These are phyloP conservation scores for Venusia cambrica DNA, from an alignment of 2,888 invertebrate species.

Conservation along the genomic window DNA sequence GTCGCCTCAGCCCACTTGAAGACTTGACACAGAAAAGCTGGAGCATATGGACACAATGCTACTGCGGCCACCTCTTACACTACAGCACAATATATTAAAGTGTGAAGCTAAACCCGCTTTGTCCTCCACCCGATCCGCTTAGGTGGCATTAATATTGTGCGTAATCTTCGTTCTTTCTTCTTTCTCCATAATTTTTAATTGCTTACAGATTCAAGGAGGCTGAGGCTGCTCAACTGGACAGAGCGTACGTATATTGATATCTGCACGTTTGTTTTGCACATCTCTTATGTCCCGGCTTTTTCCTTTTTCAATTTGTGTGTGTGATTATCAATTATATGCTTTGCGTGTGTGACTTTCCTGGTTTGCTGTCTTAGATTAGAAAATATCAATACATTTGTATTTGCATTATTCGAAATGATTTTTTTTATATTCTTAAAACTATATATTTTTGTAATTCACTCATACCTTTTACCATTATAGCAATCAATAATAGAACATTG, in stretches of 20 bases:
- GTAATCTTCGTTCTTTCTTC: conserved; percentile 64
- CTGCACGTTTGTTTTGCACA: conserved; percentile 55
- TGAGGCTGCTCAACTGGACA: conserved; percentile 88
- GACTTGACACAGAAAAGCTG: conserved; percentile 22
- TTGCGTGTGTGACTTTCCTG: conserved; percentile 33
- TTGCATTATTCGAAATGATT: too few species aligned
- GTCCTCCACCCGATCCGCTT: conserved; percentile 51
- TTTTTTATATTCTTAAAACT: too few species aligned
- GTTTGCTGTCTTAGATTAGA: conserved; percentile 13
- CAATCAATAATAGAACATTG: too few species aligned
- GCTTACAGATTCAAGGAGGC: conserved; percentile 93
- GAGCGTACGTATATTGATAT: conserved; percentile 88
- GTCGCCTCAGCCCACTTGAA: conserved; percentile 40
- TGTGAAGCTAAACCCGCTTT: conserved; percentile 60
- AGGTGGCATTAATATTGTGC: conserved; percentile 55
- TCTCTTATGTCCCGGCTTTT: conserved; percentile 48
- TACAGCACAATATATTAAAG: conserved; percentile 55
- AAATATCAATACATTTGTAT: too few species aligned
- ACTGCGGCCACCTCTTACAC: conserved; percentile 52
- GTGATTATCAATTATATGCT: too few species aligned
- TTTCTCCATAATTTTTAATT: conserved; percentile 79
- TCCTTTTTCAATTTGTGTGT: too few species aligned
- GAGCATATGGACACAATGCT: conserved; percentile 39
- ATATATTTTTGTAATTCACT: too few species aligned
- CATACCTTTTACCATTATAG: too few species aligned